Conservation (phyloP, 2,113 vertebrate species). For the Salvelinus namaycush region DNA sequence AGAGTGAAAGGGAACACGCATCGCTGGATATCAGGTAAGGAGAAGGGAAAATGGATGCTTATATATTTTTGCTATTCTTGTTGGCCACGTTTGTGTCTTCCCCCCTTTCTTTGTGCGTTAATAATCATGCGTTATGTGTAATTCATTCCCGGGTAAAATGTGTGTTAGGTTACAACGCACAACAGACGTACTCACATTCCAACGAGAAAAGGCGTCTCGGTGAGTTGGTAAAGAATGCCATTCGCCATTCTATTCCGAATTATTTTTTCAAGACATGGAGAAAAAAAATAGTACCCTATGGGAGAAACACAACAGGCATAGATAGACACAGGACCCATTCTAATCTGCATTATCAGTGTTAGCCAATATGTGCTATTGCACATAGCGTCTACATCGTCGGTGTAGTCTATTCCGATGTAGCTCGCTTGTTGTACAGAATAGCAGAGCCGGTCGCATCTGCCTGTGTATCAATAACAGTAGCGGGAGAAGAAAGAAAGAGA, state of each 20-base stretch:
- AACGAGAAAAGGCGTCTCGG: slow-evolving; percentile 33
- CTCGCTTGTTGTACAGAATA: slow-evolving; percentile 42
- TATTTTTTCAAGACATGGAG: slow-evolving; percentile 45
- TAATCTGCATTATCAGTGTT: not conserved
- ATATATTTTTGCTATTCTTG: slow-evolving; percentile 58
- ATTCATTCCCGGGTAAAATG: slow-evolving; percentile 49
- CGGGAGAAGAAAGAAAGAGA: slow-evolving; percentile 61
- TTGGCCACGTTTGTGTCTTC: slow-evolving; percentile 64
- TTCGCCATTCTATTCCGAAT: slow-evolving; percentile 68
- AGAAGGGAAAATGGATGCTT: slow-evolving; percentile 74
- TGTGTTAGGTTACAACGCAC: slow-evolving; percentile 34
- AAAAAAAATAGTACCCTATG: slow-evolving; percentile 19
- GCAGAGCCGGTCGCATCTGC: slow-evolving; percentile 57
- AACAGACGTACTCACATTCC: slow-evolving; percentile 68
- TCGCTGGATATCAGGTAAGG: slow-evolving; percentile 80
- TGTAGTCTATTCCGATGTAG: slow-evolving; percentile 39
- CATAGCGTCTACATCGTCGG: slow-evolving; percentile 14
- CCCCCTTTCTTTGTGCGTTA: slow-evolving; percentile 65
- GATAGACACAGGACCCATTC: too few relatives aligned
- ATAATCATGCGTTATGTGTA: slow-evolving; percentile 56
- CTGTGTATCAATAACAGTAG: slow-evolving; percentile 73
- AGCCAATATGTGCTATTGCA: slow-evolving; percentile 47
- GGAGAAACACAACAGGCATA: not conserved
- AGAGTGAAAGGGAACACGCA: slow-evolving; percentile 63
- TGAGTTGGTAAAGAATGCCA: slow-evolving; percentile 59